These are phyloP conservation scores for Merluccius polli DNA, from an alignment of 2,797 vertebrate genomes.

Conservation along the genomic window DNA sequence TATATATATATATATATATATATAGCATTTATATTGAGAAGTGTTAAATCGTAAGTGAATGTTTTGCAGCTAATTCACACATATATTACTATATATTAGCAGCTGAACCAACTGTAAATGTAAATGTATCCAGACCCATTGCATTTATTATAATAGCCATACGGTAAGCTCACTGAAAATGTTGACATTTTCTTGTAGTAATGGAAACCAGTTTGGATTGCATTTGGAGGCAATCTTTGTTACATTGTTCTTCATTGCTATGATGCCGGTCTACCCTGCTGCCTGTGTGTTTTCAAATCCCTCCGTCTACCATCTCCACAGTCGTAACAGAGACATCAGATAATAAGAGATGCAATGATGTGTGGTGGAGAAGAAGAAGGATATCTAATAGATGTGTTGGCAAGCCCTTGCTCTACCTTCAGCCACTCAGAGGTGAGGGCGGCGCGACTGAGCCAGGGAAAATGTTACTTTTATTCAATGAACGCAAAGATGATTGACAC, in stretches of 20 bases:
- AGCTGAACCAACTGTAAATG: too few species aligned
- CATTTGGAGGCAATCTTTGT: neutral
- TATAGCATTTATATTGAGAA: neutral
- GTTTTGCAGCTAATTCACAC: neutral
- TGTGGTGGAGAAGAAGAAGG: constrained; percentile 26
- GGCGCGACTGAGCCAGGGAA: constrained; percentile 43
- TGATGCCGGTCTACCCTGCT: neutral
- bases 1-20: neutral
- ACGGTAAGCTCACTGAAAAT: too few species aligned
- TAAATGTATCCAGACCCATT: too few species aligned
- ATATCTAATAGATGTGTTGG: constrained; percentile 40
- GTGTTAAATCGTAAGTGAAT: too few species aligned
- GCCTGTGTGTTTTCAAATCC: neutral
- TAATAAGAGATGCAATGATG: constrained; percentile 26
- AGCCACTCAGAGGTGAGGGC: constrained; percentile 62
- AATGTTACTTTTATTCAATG: constrained; percentile 57
- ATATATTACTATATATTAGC: neutral
- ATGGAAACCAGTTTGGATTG: too few species aligned
- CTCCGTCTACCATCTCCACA: neutral
- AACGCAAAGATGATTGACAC: constrained; percentile 55
- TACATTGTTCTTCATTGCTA: neutral
- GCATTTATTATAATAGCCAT: too few species aligned
- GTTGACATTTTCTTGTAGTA: neutral
- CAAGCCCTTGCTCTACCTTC: constrained; percentile 30
- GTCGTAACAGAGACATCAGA: constrained; percentile 8